Conservation (phyloP, 2,113 vertebrate genomes). For the Ochotona princeps region DNA sequence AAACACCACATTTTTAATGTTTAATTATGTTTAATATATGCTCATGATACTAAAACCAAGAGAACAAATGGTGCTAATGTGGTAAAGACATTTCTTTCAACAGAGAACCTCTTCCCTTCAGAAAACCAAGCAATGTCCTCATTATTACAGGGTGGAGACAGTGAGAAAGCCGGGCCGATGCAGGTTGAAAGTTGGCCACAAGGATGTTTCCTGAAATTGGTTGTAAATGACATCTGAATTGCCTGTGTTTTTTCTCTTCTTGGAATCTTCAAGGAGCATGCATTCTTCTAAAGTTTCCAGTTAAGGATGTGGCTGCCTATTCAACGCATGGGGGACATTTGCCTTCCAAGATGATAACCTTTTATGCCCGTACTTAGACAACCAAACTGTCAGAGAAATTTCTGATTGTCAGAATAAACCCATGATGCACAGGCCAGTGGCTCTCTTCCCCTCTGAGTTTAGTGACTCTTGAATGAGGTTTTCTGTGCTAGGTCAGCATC, state of each 20-base stretch:
- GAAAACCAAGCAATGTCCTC: slow-evolving; percentile 32
- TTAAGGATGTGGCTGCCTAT: background rate
- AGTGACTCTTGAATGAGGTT: slow-evolving; percentile 23
- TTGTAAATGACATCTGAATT: background rate
- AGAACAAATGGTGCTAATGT: background rate
- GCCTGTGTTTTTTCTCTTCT: background rate
- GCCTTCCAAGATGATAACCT: background rate
- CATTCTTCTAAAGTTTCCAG: background rate
- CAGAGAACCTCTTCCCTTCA: background rate
- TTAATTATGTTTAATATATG: slow-evolving; percentile 66
- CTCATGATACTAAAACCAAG: slow-evolving; percentile 63
- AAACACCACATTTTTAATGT: slow-evolving; percentile 57
- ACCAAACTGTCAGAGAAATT: slow-evolving; percentile 38
- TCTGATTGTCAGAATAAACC: slow-evolving; percentile 53
- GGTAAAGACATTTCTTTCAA: slow-evolving; percentile 39
- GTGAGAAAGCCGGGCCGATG: background rate
- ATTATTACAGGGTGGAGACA: background rate
- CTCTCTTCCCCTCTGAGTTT: background rate
- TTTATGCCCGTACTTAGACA: slow-evolving; percentile 44
- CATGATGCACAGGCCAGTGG: background rate
- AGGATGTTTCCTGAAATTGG: slow-evolving; percentile 26
- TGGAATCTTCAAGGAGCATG: slow-evolving; percentile 8
- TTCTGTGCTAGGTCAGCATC: background rate
- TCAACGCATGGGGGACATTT: background rate
- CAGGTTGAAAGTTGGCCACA: background rate